phyloP scores from a whole-genome alignment of 2,888 invertebrate genomes.

The Netelia fuscicornis region DNA sequence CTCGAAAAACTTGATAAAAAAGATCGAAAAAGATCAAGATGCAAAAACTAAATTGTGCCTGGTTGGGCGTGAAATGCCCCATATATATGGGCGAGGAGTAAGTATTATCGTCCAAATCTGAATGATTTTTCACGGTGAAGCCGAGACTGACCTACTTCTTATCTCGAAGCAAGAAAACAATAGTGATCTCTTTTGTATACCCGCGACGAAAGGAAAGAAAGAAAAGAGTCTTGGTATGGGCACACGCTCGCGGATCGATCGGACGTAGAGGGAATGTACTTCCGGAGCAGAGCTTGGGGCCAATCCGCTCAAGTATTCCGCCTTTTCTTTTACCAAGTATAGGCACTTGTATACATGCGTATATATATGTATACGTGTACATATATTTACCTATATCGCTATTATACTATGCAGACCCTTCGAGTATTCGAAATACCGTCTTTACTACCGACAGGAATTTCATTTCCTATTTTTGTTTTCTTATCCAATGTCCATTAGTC shows the following conservation, averaged over 20 bases:
- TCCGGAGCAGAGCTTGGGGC: slow-evolving; percentile 12
- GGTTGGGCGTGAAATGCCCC: too few relatives aligned
- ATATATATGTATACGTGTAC: slow-evolving; percentile 1
- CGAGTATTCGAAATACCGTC: neutral
- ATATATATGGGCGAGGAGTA: too few relatives aligned
- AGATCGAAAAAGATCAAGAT: too few relatives aligned
- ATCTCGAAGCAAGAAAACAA: slow-evolving; percentile 56
- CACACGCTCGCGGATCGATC: slow-evolving; percentile 43
- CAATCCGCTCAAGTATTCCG: slow-evolving; percentile 55
- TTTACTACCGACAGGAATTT: neutral
- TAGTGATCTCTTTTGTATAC: slow-evolving; percentile 44
- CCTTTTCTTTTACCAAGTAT: slow-evolving; percentile 32
- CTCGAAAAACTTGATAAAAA: too few relatives aligned
- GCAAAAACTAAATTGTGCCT: too few relatives aligned
- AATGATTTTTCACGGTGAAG: slow-evolving; percentile 27
- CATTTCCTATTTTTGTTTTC: neutral
- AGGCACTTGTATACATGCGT: slow-evolving; percentile 8
- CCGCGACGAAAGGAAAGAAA: slow-evolving; percentile 28
- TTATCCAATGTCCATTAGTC: neutral
- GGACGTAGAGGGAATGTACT: slow-evolving; percentile 25
- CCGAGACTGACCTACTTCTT: slow-evolving; percentile 54
- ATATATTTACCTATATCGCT: slow-evolving; percentile 4
- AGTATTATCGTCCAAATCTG: slow-evolving; percentile 7
- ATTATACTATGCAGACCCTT: neutral
- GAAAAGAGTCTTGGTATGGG: neutral